Conservation (phyloP, 2,797 vertebrate species). For the Galago senegalensis region DNA sequence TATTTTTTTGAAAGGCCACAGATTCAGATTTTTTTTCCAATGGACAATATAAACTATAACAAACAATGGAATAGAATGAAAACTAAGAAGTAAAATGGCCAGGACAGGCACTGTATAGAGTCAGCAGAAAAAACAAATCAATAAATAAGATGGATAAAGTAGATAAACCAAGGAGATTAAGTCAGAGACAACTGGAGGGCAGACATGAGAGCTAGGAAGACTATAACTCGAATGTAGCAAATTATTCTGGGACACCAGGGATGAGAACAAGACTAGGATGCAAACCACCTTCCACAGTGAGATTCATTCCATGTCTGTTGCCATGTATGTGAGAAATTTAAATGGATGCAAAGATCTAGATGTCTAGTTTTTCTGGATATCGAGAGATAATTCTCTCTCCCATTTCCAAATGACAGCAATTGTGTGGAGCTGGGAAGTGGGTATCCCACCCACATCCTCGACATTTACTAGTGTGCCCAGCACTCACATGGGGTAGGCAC, state of each 20-base stretch:
- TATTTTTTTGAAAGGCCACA: constrained; percentile 6
- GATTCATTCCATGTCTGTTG: neutral
- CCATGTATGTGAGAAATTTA: neutral
- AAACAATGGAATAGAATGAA: neutral
- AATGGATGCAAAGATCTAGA: neutral
- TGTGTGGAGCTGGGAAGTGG: neutral
- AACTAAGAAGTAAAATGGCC: neutral
- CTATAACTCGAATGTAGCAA: neutral
- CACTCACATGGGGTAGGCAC: neutral
- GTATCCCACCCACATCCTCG: no score
- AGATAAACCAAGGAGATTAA: constrained; percentile 11
- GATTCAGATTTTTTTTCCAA: neutral
- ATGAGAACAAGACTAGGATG: neutral
- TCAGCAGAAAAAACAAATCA: constrained; percentile 8
- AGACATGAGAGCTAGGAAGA: neutral
- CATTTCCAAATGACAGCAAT: neutral
- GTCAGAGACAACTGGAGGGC: neutral
- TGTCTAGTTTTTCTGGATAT: neutral
- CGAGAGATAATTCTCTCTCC: neutral
- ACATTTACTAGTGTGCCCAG: neutral
- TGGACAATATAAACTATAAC: neutral
- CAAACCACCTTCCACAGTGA: neutral
- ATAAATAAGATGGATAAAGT: constrained; percentile 33
- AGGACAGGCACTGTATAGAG: neutral
- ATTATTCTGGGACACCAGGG: neutral